Evolutionary conservation across 2,113 vertebrate species (phyloP).

Genomic region (Mungos mungo): DNA sequence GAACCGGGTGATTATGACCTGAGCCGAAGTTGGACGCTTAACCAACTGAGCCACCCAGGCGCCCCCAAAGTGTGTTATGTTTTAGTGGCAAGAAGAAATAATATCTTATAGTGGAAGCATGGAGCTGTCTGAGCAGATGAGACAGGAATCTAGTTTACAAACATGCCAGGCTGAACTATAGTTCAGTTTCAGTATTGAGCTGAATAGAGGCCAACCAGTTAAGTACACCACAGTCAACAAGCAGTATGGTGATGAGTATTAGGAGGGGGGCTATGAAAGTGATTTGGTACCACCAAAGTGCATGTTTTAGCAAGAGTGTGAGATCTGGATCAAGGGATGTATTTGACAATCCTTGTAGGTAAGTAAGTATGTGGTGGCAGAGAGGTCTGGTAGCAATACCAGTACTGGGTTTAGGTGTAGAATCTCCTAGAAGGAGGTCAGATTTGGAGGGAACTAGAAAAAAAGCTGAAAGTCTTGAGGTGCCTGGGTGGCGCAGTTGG

Average conservation of each 20-base stretch:
- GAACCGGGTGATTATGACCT: no score
- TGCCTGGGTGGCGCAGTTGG: no score
- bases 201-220: neutral
- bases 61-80: neutral
- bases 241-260: neutral
- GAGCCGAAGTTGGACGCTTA: no score
- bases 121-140: neutral
- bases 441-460: neutral
- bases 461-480: no score
- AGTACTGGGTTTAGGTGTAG: neutral
- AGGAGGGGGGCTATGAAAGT: neutral
- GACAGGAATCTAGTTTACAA: neutral
- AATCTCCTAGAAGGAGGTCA: neutral
- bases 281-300: neutral
- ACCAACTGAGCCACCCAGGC: no score
- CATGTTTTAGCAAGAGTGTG: neutral
- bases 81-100: constrained; percentile 34
- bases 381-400: neutral
- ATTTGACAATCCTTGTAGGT: neutral
- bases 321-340: neutral
- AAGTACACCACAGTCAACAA: neutral
- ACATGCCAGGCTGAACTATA: neutral
- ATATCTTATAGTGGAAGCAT: neutral
- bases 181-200: neutral
- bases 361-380: neutral